Evolutionary conservation across 2,113 vertebrate genomes (phyloP).

Genomic region (Elgaria multicarinata): DNA sequence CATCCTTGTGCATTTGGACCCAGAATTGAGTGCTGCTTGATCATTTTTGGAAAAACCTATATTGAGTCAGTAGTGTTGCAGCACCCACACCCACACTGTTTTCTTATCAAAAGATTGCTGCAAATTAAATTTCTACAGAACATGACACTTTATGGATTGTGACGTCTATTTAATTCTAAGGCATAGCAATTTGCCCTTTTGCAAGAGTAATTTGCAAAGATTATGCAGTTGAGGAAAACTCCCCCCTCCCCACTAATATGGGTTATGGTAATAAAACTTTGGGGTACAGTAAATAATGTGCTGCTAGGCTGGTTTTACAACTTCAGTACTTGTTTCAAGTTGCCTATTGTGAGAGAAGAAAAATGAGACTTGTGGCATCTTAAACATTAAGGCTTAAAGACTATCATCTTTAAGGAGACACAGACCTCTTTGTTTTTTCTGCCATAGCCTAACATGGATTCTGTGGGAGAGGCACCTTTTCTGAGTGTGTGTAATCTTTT

Average conservation of each 20-base stretch:
- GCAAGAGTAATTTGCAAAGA: constrained; percentile 7
- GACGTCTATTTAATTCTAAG: constrained; percentile 2
- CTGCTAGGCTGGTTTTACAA: constrained; percentile 1
- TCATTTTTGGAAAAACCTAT: neutral
- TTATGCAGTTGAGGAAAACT: constrained; percentile 34
- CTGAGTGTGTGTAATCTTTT: rapidly evolving
- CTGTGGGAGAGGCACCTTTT: neutral
- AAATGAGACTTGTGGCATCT: neutral
- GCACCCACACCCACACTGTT: neutral
- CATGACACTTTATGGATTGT: constrained; percentile 16
- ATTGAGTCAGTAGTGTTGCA: neutral
- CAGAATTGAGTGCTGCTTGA: neutral
- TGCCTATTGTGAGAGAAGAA: neutral
- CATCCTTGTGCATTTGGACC: constrained; percentile 13
- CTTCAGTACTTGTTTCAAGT: neutral
- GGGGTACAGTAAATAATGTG: constrained; percentile 18
- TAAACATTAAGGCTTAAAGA: neutral
- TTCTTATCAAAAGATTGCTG: neutral
- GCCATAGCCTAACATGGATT: neutral
- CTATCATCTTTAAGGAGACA: neutral
- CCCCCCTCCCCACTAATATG: neutral
- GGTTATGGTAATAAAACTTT: constrained; percentile 4
- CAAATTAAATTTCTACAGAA: neutral
- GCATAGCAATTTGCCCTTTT: neutral
- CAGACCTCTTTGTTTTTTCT: neutral